Evolutionary conservation across 2,888 invertebrate genomes (phyloP).

Genomic region (Cyrtodaria siliqua): DNA sequence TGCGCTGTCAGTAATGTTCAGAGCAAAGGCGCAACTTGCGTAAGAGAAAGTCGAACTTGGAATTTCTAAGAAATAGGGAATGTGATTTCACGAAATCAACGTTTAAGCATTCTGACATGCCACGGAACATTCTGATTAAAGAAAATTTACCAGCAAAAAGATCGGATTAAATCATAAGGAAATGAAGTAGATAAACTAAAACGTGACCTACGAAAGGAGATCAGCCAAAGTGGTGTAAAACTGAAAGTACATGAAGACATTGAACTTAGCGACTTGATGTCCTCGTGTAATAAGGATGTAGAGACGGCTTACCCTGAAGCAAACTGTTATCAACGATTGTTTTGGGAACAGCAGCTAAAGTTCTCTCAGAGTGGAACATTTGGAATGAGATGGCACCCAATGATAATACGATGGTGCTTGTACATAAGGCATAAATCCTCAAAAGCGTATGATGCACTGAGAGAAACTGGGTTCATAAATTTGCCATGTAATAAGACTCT

Average conservation of each 20-base stretch:
- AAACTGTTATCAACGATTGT: slow-evolving; percentile 9
- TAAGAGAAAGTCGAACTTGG: no score
- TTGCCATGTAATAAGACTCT: slow-evolving; percentile 50
- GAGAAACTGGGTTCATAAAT: slow-evolving; percentile 31
- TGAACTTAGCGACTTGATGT: slow-evolving; percentile 30
- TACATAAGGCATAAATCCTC: slow-evolving; percentile 27
- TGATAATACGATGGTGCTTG: slow-evolving; percentile 42
- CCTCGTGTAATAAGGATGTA: slow-evolving; percentile 2
- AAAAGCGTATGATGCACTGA: slow-evolving; percentile 31
- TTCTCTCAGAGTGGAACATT: not conserved
- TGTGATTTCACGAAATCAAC: no score
- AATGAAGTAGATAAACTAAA: slow-evolving; percentile 10
- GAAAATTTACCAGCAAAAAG: slow-evolving; percentile 34
- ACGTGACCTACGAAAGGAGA: slow-evolving; percentile 9
- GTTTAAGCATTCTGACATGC: slow-evolving; percentile 25
- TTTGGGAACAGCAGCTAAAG: slow-evolving; percentile 17
- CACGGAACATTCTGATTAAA: slow-evolving; percentile 3
- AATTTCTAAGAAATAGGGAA: no score
- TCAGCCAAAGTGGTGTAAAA: slow-evolving; percentile 5
- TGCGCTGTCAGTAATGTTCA: no score
- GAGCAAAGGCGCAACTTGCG: no score
- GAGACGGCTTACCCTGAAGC: slow-evolving; percentile 15
- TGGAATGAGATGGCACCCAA: slow-evolving; percentile 48
- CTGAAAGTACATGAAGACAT: slow-evolving; percentile 3
- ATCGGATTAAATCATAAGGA: slow-evolving; percentile 30